Base-by-base conservation (phyloP, 2,113 vertebrate species). In the Microcebus ravelobensis region DNA sequence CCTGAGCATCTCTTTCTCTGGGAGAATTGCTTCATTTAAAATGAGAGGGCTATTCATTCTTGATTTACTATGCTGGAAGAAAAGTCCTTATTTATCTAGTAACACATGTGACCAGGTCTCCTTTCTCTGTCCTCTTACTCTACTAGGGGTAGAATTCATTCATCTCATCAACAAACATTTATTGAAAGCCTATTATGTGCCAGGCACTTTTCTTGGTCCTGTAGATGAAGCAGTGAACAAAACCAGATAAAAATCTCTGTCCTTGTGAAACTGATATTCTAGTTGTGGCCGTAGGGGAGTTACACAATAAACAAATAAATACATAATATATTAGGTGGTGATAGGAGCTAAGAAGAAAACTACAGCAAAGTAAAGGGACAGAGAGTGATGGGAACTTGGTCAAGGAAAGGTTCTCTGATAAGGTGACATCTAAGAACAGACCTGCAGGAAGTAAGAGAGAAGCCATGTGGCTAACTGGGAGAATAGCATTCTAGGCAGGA, bases 261-360 rank as follows among this genome's bases (percentile, higher is more conserved):
- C 20, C 23, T 93, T 65, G 14, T 89, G 25, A 73, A 93, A 79
- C 50, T 63, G 71, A 85, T 88, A 88, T 55, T 96, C 55, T 93
- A 73, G 25, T 77, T 85, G 83, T 87, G 55, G 55, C 39, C 79
- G 0, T 25, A 91, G 2, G 45, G 48, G 42, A 84, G 25, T 94
- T 15, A 57, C 23, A 88, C 4, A 82, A 91, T 82, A 77, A 91
- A 65, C 23, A 91, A 89, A 90, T 4, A 74, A 50, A 52, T 92
- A 63, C 23, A 42, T 34, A 94, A 68, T 29, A 91, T 42, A 25
- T 91, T 57, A 74, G 18, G 80, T 45, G 13, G 42, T 79, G 34
- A 91, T 61, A 74, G 84, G 27, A 76, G 65, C 67, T 74, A 94
- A 91, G 36, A 96, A 95, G 68, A 71, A 87, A 91, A 93, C 83